phyloP scores from a whole-genome alignment of 2,797 vertebrate genomes.

The Gadopsis marmoratus region DNA sequence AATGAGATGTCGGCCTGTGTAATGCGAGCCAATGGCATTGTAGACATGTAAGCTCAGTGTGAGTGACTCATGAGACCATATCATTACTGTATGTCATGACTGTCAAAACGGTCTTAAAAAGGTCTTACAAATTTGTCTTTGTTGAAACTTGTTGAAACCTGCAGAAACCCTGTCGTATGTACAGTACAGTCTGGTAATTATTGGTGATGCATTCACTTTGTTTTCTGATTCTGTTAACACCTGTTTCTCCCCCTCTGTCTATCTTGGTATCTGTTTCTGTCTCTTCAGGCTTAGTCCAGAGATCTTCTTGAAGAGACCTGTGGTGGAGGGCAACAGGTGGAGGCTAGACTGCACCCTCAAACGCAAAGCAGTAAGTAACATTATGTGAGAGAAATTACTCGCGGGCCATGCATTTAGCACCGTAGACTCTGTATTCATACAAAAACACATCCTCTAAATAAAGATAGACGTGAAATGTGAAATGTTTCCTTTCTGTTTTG shows the following conservation, averaged over 20 bases:
- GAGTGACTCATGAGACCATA: conserved; percentile 46
- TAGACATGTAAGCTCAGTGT: conserved; percentile 34
- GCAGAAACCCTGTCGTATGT: neutral
- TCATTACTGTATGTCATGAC: conserved; percentile 44
- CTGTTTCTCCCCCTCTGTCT: neutral
- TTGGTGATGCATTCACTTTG: neutral
- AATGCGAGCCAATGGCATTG: conserved; percentile 46
- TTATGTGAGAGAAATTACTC: neutral
- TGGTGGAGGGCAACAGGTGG: conserved; percentile 98
- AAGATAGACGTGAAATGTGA: neutral
- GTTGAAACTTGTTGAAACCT: too few relatives aligned
- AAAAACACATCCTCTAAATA: neutral
- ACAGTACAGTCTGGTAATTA: neutral
- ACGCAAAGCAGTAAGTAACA: conserved; percentile 92
- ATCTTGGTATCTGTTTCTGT: neutral
- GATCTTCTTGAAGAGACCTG: conserved; percentile 97
- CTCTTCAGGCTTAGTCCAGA: conserved; percentile 94
- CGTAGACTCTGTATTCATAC: neutral
- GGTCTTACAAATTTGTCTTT: too few relatives aligned
- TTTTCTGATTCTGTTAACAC: neutral
- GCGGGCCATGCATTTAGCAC: neutral
- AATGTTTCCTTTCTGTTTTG: neutral
- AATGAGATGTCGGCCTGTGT: conserved; percentile 49
- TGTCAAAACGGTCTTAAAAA: neutral
- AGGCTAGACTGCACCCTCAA: conserved; percentile 94